Conservation (phyloP, 2,888 invertebrate genomes). For the Teleiodes luculella region DNA sequence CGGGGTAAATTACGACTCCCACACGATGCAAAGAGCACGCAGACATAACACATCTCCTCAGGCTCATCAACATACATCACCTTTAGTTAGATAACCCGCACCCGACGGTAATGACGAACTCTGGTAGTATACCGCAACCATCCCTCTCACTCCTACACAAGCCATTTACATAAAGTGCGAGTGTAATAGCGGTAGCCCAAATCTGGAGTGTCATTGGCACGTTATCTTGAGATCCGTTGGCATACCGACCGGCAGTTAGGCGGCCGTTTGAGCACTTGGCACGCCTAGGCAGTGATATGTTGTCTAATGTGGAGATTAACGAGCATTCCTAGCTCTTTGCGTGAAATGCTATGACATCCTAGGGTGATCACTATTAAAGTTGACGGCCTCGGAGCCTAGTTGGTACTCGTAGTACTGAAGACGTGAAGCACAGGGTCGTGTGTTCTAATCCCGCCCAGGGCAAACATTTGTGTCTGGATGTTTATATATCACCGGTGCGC, state of each 20-base stretch:
- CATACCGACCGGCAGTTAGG: conserved; percentile 11
- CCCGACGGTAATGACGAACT: conserved; percentile 10
- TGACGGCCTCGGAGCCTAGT: too few relatives aligned
- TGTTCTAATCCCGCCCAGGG: too few relatives aligned
- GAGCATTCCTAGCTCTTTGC: background rate
- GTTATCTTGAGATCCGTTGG: conserved; percentile 18
- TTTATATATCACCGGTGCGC: too few relatives aligned
- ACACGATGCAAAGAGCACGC: background rate
- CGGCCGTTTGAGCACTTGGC: conserved; percentile 12
- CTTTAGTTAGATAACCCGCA: conserved; percentile 1
- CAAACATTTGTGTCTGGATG: too few relatives aligned
- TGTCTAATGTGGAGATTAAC: background rate
- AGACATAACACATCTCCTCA: background rate
- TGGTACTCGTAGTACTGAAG: too few relatives aligned
- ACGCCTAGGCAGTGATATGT: background rate
- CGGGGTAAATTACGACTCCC: too few relatives aligned
- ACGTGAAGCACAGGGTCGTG: too few relatives aligned
- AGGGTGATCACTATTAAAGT: too few relatives aligned
- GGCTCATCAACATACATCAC: background rate
- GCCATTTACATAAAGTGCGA: conserved; percentile 12
- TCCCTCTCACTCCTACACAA: background rate
- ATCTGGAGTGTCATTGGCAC: conserved; percentile 24
- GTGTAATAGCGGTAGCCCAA: conserved; percentile 11
- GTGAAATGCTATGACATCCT: too few relatives aligned
- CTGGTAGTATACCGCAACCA: background rate